Evolutionary conservation across 2,888 invertebrate genomes (phyloP), one percentile per base, ranked within the genome.

Genomic region (Ormyrus pomaceus): DNA sequence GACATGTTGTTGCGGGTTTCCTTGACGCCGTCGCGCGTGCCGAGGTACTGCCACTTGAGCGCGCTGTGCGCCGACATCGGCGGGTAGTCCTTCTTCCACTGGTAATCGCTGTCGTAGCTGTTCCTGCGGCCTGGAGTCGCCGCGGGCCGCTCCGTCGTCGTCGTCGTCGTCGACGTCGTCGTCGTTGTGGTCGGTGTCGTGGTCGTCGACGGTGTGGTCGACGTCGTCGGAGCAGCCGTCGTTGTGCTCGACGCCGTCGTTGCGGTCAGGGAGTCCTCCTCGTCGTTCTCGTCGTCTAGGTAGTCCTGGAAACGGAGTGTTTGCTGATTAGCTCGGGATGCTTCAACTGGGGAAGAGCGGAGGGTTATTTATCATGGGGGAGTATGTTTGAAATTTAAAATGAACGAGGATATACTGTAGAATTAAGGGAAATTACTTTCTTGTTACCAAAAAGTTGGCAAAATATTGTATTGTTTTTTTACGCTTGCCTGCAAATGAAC

Each of bases 121-220:
- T 51, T 6, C 71, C 5, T 83, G 50, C 48, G 81, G 53, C 77
- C 83, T 48, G 84, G 81, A 53, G 83, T 65, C 13, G 34, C 34
- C 4, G 3, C 5, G 45, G 84, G 91, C 88, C 84, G 91, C 88
- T 85, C 91, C 87, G 85, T 91, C 86, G 85, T 91, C 85, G 90
- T 90, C 84, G 85, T 91, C 83, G 82, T 91, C 87, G 82, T 91
- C 83, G 84, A 89, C 68, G 83, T 91, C 84, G 85, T 90, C 83
- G 59, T 53, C 9, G 75, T 59, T 2, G 75, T 48, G 10, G 64
- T 61, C 11, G 75, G 64, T 34, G 75, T 65, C 8, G 74, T 77
- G 74, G 88, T 87, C 82, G 73, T 79, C 6, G 69, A 56, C 8
- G 72, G 19, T 5, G 74, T 50, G 4, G 76, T 72, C 9, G 71